Conservation (phyloP, 1,140 invertebrate species). For the Danaus melanippus region DNA sequence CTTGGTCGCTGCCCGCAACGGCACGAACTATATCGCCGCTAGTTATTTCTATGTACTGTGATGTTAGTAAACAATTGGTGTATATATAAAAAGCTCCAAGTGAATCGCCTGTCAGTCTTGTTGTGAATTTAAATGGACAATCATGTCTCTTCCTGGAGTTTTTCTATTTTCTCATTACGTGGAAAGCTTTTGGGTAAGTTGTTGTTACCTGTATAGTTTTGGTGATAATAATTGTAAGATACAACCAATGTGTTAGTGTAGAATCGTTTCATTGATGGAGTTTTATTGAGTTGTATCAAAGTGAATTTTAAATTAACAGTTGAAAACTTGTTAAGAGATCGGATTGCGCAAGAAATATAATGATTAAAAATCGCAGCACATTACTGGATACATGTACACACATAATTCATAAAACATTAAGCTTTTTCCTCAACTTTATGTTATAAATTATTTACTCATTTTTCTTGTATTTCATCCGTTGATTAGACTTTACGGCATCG, state of each 20-base stretch:
- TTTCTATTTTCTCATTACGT: slow-evolving; percentile 59
- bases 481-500: slow-evolving; percentile 43
- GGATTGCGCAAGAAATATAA: not conserved
- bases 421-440: slow-evolving; percentile 40
- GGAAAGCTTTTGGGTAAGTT: slow-evolving; percentile 66
- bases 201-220: not conserved
- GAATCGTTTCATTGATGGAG: too few species aligned
- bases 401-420: slow-evolving; percentile 31
- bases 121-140: slow-evolving; percentile 43
- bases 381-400: slow-evolving; percentile 13
- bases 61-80: slow-evolving; percentile 69
- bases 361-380: slow-evolving; percentile 17
- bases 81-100: slow-evolving; percentile 55
- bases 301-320: too few species aligned
- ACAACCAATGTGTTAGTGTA: too few species aligned
- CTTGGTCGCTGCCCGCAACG: slow-evolving; percentile 24
- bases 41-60: slow-evolving; percentile 50
- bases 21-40: slow-evolving; percentile 33
- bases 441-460: slow-evolving; percentile 59
- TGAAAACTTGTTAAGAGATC: too few species aligned
- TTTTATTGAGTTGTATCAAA: too few species aligned
- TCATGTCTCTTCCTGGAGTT: slow-evolving; percentile 62
- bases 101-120: slow-evolving; percentile 40
- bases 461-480: slow-evolving; percentile 53
- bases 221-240: too few species aligned